phyloP scores from a whole-genome alignment of 2,113 vertebrate species.

The Desmodus rotundus region DNA sequence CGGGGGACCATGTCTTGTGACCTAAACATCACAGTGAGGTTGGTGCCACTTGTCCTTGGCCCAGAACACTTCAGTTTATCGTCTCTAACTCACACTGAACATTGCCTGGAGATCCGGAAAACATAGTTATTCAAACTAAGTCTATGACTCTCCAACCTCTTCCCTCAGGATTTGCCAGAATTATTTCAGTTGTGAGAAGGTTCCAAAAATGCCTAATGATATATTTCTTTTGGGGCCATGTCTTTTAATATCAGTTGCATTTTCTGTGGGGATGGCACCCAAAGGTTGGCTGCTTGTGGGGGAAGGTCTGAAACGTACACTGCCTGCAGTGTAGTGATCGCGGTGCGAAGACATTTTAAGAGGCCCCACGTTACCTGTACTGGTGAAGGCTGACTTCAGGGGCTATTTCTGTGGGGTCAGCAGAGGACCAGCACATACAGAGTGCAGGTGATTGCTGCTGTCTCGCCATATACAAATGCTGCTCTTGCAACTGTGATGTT shows the following conservation, averaged over 20 bases:
- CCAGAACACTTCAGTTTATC: not conserved
- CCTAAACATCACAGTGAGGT: not conserved
- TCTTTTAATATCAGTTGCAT: not conserved
- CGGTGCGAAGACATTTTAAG: not conserved
- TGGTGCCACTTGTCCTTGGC: not conserved
- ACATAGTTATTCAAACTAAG: not conserved
- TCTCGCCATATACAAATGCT: not conserved
- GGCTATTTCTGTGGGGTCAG: not conserved
- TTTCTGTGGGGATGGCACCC: not conserved
- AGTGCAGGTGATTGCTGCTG: not conserved
- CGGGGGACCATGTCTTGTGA: not conserved
- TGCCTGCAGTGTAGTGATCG: not conserved
- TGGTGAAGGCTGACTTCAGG: not conserved
- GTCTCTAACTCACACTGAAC: not conserved
- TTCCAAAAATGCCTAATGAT: not conserved
- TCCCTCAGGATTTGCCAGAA: not conserved
- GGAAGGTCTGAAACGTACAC: not conserved
- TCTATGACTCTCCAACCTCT: not conserved
- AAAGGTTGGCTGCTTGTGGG: not conserved
- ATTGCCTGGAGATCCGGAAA: slow-evolving; percentile 12
- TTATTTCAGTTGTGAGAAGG: not conserved
- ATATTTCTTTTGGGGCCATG: not conserved
- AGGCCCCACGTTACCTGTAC: not conserved
- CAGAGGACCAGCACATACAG: not conserved
- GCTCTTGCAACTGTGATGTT: not conserved